Evolutionary conservation across 2,797 vertebrate genomes (phyloP), one percentile per base, ranked within the genome.

Genomic region (Sarcoramphus papa): DNA sequence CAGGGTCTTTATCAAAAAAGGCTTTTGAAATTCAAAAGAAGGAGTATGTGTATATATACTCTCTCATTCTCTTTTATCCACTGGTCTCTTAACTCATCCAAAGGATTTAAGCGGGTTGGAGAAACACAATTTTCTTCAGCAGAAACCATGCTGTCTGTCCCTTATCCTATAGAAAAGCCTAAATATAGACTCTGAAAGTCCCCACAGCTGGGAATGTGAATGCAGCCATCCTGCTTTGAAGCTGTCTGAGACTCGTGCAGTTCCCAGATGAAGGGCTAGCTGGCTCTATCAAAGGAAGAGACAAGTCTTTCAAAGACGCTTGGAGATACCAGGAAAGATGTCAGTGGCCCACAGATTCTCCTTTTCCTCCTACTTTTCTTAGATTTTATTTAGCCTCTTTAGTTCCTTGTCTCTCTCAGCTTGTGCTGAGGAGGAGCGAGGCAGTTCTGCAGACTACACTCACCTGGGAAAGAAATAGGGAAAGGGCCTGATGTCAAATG

Each of bases 131-230:
- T 96, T 96, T 70, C 91, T 95, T 45, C 64, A 76, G 86, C 93
- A 90, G 92, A 90, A 48, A 37, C 70, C 81, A 76, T 40, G 84
- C 87, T 88, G 92, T 47, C 90, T 92, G 88, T 92, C 90, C 92
- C 88, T 93, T 89, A 57, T 92, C 92, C 94, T 94, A 85, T 57
- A 91, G 94, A 96, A 94, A 92, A 93, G 59, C 84, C 93, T 96
- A 95, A 96, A 97, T 96, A 95, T 97, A 97, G 96, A 50, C 78
- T 56, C 67, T 76, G n/a, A 96, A 96, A 90, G 93, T 88, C 80
- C 54, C 65, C 1, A 0, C 93, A 88, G 89, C 69, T 65, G 77
- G 80, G 62, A 76, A 87, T 6, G 64, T 50, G 93, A 83, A 91
- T 47, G 92, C 65, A 75, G 92, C 87, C 85, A 19, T 70, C n/a